Evolutionary conservation across 2,888 invertebrate species (phyloP).

Genomic region (Drepanosiphum platanoidis): DNA sequence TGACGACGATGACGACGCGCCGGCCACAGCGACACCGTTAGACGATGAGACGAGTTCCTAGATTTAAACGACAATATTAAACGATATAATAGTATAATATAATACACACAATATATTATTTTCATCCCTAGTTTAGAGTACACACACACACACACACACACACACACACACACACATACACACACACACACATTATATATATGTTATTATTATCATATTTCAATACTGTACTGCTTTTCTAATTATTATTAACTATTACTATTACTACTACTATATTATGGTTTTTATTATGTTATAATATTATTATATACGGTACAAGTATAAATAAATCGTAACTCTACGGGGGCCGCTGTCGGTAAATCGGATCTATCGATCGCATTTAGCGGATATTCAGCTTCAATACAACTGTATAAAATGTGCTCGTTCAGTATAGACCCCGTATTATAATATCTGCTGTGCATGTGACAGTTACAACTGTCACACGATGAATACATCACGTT

Average conservation of each 20-base stretch:
- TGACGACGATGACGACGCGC: background rate
- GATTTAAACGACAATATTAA: conserved; percentile 27
- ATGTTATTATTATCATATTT: background rate
- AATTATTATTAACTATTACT: background rate
- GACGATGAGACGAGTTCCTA: conserved; percentile 59
- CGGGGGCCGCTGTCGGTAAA: no score
- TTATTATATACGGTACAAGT: no score
- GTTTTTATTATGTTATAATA: background rate
- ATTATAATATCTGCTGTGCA: no score
- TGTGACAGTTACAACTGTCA: no score
- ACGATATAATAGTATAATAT: background rate
- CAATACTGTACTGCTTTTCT: conserved; percentile 29
- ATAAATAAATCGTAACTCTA: no score
- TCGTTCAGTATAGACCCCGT: no score
- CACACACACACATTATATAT: background rate
- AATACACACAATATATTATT: background rate
- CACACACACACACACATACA: background rate
- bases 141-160: background rate
- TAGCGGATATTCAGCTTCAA: no score
- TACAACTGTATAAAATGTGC: no score
- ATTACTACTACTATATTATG: background rate
- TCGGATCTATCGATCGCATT: no score
- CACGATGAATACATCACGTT: no score
- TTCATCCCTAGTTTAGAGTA: no score
- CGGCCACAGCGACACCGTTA: conserved; percentile 17